Evolutionary conservation across 2,888 invertebrate species (phyloP).

Genomic region (Torymus tubicola): DNA sequence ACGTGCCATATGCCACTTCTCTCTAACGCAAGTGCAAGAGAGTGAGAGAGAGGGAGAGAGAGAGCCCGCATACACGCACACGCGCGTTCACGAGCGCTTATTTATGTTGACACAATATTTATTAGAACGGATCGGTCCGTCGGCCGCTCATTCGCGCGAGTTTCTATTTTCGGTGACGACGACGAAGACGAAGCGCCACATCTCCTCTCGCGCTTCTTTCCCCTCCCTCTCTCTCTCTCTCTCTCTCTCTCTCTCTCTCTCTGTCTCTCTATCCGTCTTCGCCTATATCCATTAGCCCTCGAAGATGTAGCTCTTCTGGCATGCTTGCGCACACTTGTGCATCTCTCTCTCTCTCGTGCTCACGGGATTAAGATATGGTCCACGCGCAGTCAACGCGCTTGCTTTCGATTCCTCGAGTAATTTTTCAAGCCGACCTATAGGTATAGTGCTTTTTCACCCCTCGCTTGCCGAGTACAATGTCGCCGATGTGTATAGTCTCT

Average conservation of each 20-base stretch:
- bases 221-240: slow-evolving; percentile 4
- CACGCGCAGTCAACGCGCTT: slow-evolving; percentile 18
- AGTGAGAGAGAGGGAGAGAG: slow-evolving; percentile 50
- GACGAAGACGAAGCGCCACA: slow-evolving; percentile 60
- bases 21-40: not conserved
- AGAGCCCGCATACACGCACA: slow-evolving; percentile 58
- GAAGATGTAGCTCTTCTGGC: slow-evolving; percentile 59
- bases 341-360: slow-evolving; percentile 15
- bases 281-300: not conserved
- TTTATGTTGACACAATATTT: slow-evolving; percentile 77
- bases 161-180: slow-evolving; percentile 46
- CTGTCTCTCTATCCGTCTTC: not conserved
- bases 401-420: slow-evolving; percentile 43
- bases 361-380: slow-evolving; percentile 25
- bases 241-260: not conserved
- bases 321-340: not conserved
- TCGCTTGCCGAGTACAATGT: too few species aligned
- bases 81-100: slow-evolving; percentile 68
- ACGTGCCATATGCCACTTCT: not conserved
- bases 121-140: slow-evolving; percentile 75
- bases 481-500: too few species aligned
- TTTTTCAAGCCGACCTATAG: too few species aligned
- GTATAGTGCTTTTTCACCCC: too few species aligned
- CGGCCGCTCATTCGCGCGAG: slow-evolving; percentile 41
- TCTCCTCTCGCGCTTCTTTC: slow-evolving; percentile 10